These are phyloP conservation scores for Hydropotes inermis DNA, from an alignment of 2,113 vertebrate species.

Conservation along the genomic window DNA sequence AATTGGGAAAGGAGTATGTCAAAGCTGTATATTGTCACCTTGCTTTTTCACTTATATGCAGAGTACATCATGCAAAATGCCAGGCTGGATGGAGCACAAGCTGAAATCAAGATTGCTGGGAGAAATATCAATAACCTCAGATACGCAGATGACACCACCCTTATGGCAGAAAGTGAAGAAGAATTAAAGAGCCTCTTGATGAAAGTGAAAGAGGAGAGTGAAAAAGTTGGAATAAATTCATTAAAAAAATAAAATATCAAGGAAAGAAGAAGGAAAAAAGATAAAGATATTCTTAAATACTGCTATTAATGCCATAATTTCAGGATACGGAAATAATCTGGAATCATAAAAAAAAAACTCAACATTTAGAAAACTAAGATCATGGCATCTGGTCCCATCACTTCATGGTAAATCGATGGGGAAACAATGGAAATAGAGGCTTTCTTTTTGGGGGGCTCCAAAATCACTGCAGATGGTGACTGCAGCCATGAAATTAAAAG, in stretches of 20 bases:
- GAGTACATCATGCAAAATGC: neutral
- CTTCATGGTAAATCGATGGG: neutral
- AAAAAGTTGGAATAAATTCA: neutral
- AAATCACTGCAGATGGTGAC: neutral
- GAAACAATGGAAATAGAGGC: neutral
- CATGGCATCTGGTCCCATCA: neutral
- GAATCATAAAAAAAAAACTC: neutral
- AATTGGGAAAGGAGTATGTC: neutral
- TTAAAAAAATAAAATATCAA: neutral
- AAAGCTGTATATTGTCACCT: neutral
- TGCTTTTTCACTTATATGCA: neutral
- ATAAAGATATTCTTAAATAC: neutral
- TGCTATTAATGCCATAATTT: neutral
- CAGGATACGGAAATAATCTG: neutral
- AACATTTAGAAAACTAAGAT: neutral
- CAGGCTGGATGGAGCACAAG: neutral
- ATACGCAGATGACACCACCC: neutral
- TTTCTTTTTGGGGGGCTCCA: neutral
- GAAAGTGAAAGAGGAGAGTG: neutral
- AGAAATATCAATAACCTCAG: neutral
- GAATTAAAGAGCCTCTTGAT: neutral
- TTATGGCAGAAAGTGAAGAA: neutral
- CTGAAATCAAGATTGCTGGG: neutral
- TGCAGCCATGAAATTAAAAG: neutral
- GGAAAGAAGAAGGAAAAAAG: neutral